phyloP scores from a whole-genome alignment of 2,113 vertebrate genomes.

The Carlito syrichta region DNA sequence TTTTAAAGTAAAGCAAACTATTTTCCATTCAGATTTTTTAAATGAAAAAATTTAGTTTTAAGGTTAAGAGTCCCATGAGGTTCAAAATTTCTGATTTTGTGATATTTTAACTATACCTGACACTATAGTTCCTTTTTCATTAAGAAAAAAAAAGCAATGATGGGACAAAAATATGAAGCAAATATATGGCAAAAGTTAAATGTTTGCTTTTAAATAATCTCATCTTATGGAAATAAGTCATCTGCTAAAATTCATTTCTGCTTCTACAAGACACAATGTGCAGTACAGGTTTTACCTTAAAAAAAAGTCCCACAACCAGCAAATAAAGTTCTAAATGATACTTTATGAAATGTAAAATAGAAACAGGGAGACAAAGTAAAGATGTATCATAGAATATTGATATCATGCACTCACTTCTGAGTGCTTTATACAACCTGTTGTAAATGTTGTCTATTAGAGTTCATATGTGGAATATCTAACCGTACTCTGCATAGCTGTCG shows the following conservation, averaged over 20 bases:
- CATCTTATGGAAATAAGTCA: neutral
- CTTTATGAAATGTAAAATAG: slow-evolving; percentile 3
- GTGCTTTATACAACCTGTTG: neutral
- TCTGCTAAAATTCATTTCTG: slow-evolving; percentile 12
- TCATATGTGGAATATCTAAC: neutral
- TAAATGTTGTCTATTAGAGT: neutral
- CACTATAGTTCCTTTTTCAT: neutral
- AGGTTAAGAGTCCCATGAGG: neutral
- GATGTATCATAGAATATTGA: neutral
- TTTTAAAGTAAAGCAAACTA: neutral
- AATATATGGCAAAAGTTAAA: slow-evolving; percentile 32
- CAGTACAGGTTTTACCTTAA: neutral
- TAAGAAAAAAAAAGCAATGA: neutral
- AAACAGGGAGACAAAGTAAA: slow-evolving; percentile 32
- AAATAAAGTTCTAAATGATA: slow-evolving; percentile 36
- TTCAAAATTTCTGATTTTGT: slow-evolving; percentile 23
- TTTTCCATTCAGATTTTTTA: slow-evolving; percentile 30
- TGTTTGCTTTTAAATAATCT: slow-evolving; percentile 17
- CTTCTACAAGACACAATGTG: slow-evolving; percentile 29
- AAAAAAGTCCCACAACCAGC: slow-evolving; percentile 17
- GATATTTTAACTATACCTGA: slow-evolving; percentile 7
- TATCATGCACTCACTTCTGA: neutral
- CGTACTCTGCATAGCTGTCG: neutral
- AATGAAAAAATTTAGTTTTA: slow-evolving; percentile 17
- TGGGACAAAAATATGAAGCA: neutral